phyloP scores from a whole-genome alignment of 2,113 vertebrate species.

The Syngnathus scovelli region DNA sequence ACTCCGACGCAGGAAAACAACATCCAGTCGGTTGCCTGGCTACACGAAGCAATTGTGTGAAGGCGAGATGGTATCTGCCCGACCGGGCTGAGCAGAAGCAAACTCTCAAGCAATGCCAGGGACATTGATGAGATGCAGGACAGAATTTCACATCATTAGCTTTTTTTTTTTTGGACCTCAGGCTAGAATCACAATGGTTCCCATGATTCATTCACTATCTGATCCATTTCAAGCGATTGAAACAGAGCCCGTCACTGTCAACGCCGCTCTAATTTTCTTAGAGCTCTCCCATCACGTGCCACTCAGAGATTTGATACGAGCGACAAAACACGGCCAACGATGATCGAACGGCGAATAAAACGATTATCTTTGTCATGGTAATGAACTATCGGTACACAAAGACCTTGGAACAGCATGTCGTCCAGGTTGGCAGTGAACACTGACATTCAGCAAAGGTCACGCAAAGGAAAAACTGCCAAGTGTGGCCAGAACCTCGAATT shows the following conservation, averaged over 20 bases:
- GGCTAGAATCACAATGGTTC: neutral
- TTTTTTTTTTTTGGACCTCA: neutral
- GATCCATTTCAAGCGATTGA: neutral
- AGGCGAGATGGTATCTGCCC: neutral
- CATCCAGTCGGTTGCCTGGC: slow-evolving; percentile 9
- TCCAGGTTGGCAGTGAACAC: neutral
- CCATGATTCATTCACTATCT: neutral
- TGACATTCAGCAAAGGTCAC: slow-evolving; percentile 22
- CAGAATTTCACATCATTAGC: neutral
- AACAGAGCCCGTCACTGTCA: neutral
- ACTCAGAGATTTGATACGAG: slow-evolving; percentile 33
- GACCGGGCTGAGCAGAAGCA: neutral
- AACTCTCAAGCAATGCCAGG: neutral
- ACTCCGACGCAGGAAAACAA: slow-evolving; percentile 6
- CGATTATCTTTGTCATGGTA: neutral
- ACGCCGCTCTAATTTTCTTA: no score
- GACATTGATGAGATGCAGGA: neutral
- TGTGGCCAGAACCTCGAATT: slow-evolving; percentile 37
- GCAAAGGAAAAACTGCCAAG: slow-evolving; percentile 17
- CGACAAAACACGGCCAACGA: slow-evolving; percentile 9
- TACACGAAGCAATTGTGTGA: slow-evolving; percentile 7
- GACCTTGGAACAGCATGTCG: neutral
- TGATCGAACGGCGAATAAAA: neutral
- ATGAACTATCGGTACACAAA: neutral
- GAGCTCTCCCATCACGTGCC: neutral